Conservation (phyloP, 2,113 vertebrate species). For the Malurus alboscapulatus region DNA sequence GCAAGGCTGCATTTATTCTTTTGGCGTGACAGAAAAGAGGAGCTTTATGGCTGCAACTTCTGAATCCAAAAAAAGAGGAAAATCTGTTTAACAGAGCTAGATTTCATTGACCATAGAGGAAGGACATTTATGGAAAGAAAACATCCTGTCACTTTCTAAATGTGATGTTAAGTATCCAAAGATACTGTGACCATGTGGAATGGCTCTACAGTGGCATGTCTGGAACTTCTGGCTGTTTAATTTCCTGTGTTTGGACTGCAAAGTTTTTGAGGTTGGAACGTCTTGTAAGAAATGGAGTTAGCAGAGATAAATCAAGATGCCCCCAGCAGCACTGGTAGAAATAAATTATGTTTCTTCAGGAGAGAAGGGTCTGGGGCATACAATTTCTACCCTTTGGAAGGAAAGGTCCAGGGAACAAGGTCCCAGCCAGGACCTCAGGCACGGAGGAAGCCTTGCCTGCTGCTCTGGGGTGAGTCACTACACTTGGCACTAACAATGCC, state of each 20-base stretch:
- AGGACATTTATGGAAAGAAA: neutral
- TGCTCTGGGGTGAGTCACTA: neutral
- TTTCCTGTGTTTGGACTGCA: neutral
- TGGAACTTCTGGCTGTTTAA: neutral
- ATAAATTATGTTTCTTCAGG: neutral
- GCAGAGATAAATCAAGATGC: neutral
- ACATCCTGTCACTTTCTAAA: neutral
- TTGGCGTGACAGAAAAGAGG: neutral
- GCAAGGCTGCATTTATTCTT: conserved; percentile 2
- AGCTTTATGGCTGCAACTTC: neutral
- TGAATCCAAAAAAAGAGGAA: neutral
- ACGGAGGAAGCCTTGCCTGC: neutral
- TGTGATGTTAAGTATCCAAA: neutral
- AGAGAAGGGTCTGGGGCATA: neutral
- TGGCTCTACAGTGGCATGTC: accelerated
- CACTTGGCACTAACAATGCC: neutral
- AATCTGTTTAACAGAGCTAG: neutral
- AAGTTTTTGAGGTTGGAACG: neutral
- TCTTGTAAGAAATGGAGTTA: neutral
- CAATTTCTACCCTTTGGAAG: neutral
- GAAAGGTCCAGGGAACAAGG: neutral
- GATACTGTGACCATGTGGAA: neutral
- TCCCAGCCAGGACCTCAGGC: neutral
- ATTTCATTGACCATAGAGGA: neutral
- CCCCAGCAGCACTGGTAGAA: neutral